Conservation (phyloP, 2,113 vertebrate species). For the Passer montanus region DNA sequence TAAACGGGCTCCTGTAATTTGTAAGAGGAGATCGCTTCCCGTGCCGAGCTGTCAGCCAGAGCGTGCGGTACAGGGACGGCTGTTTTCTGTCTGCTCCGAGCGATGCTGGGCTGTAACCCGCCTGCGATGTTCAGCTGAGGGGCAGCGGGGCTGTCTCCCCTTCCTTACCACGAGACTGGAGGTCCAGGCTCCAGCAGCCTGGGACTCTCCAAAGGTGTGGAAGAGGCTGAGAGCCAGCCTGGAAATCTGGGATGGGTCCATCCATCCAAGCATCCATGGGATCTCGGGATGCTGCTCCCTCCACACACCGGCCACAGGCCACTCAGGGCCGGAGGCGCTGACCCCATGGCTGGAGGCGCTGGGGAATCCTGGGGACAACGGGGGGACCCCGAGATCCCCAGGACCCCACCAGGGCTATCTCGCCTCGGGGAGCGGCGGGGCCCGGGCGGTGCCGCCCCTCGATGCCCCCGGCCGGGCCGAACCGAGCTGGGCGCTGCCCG, state of each 20-base stretch:
- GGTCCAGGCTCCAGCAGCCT: neutral
- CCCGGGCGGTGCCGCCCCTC: neutral
- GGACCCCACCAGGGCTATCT: neutral
- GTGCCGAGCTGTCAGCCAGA: neutral
- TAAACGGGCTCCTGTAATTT: neutral
- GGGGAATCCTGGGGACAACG: neutral
- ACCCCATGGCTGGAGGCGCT: neutral
- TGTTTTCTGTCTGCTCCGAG: slow-evolving; percentile 1
- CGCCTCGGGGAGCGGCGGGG: neutral
- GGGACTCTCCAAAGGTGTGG: neutral
- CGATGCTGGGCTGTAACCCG: neutral
- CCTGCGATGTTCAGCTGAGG: neutral
- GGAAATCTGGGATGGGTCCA: neutral
- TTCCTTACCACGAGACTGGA: neutral
- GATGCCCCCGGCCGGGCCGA: neutral
- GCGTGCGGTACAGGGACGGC: neutral
- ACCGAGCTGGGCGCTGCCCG: neutral
- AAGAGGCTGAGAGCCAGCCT: neutral
- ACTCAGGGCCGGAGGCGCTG: neutral
- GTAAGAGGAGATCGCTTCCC: slow-evolving; percentile 1
- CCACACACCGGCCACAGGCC: neutral
- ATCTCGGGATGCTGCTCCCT: neutral
- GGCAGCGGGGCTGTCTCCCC: neutral
- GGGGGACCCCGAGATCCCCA: neutral
- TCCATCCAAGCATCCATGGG: neutral